Evolutionary conservation across 2,113 vertebrate genomes (phyloP), one percentile per base, ranked within the genome.

Genomic region (Varanus komodoensis): DNA sequence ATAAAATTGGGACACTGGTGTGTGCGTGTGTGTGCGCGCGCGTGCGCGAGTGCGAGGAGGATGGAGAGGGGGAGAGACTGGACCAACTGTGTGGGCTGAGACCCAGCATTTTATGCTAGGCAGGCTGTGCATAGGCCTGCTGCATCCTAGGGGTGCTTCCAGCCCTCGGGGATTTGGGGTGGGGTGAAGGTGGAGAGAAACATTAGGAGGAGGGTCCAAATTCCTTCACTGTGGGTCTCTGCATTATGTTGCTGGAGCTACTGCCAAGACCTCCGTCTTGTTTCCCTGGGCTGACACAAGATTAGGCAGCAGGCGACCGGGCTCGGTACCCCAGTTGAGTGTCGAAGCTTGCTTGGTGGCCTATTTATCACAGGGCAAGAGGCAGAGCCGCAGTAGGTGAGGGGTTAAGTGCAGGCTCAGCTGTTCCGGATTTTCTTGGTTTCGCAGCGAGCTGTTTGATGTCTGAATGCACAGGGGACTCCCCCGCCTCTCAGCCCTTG

Each of bases 381-480:
- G 90, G 90, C 77, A 92, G 91, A 82, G 74, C 93, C 50, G 85
- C 95, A 93, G 94, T 94, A 80, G 94, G 52, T 83, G 89, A 97
- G 97, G 97, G 97, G 97, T 98, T 98, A 98, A 98, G 95, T 93
- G 97, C 93, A 94, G 97, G 96, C 97, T 98, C 98, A 96, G 97
- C 97, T 97, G 97, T 96, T 96, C 96, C 94, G 96, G 97, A 96
- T 96, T 95, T 97, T 97, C 98, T 97, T 95, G 96, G 97, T 97
- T 97, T 97, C 95, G 95, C 96, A 97, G 97, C 95, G 96, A 97
- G 98, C 96, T 96, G 97, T 98, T 97, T 98, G 97, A 97, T 97
- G 97, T 97, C 96, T 97, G 97, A 98, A 98, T 98, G 97, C 98
- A 98, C 98, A 97, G 94, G 97, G 98, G 98, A 97, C 96, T 96